Conservation (phyloP, 1,140 invertebrate genomes). For the Tetramorium parvispinum region DNA sequence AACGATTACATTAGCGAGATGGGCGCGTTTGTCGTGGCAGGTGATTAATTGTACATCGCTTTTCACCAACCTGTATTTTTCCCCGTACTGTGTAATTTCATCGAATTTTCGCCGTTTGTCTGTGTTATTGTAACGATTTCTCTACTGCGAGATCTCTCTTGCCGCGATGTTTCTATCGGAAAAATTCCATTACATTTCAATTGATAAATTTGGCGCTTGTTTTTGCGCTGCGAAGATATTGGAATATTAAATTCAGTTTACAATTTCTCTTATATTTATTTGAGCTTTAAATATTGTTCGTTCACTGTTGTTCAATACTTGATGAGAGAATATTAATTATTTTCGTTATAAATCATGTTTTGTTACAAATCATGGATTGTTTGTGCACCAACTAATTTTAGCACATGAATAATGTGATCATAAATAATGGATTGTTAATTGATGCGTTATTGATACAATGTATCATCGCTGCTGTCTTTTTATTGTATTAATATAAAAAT, state of each 20-base stretch:
- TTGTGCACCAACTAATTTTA: constrained; percentile 14
- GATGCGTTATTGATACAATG: background rate
- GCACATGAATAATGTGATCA: background rate
- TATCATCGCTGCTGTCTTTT: background rate
- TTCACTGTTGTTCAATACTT: background rate
- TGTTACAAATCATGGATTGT: background rate
- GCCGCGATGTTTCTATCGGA: background rate
- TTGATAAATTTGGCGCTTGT: background rate
- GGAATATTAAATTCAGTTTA: background rate
- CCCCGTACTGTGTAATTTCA: background rate
- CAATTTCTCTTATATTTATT: background rate
- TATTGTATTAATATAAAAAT: background rate
- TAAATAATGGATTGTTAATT: constrained; percentile 21
- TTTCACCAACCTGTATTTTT: background rate
- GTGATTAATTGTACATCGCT: constrained; percentile 3
- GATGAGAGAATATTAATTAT: constrained; percentile 32
- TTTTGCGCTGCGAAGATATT: background rate
- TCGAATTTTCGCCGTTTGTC: background rate
- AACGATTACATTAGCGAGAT: constrained; percentile 2
- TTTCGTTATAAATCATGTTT: constrained; percentile 25
- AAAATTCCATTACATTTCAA: background rate
- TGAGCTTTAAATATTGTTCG: background rate
- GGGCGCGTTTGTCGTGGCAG: background rate
- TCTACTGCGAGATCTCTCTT: no score
- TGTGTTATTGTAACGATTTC: background rate